Base-by-base conservation (phyloP, 1,140 invertebrate genomes). In the Caenorhabditis latens region DNA sequence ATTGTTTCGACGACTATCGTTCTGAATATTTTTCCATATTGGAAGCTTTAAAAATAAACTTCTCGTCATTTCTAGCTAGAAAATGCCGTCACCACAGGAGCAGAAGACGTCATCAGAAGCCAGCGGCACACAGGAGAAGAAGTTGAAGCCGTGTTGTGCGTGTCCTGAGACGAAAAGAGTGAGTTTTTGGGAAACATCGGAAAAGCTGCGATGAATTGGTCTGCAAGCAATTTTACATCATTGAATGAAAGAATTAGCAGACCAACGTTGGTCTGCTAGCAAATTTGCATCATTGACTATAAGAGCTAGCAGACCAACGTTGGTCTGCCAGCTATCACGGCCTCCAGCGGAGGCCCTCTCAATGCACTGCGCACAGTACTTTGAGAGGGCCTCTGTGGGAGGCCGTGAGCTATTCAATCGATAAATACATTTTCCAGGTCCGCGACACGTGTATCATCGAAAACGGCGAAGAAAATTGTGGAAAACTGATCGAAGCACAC, bases 91-190 rank as follows among this genome's bases (percentile, higher is more conserved):
- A 61, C n/a, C 61, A 65, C 55, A 86, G n/a, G 42, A 67, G 24
- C 55, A 86, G 40, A 24, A 67, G 43, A 87, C 88, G 63, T n/a
- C 42, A 42, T 24, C 84, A 48, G 85, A 67, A n/a, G 24, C 75
- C 50, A 7, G 67, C 40, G n/a, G 71, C 57, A 21, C 90, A 40
- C 40, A 48, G 14, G 89, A 91, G 85, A 88, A 90, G 84, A 90
- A 90, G 57, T 85, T 91, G 9, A 99, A 98, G 93, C 96, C 98
- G 21, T 99, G 97, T 91, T 99, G 98, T 94, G 97, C 97, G 71
- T 99, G 98, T 94, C 97, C 97, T 0, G 97, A 99, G 94, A 99
- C 97, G 0, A 98, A 97, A 93, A 95, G 95, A 94, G 95, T 91
- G 79, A 40, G 63, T n/a, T 24, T 43, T 43, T 61, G 21, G 32